phyloP scores from a whole-genome alignment of 2,888 invertebrate genomes.

The Sabatieria punctata region DNA sequence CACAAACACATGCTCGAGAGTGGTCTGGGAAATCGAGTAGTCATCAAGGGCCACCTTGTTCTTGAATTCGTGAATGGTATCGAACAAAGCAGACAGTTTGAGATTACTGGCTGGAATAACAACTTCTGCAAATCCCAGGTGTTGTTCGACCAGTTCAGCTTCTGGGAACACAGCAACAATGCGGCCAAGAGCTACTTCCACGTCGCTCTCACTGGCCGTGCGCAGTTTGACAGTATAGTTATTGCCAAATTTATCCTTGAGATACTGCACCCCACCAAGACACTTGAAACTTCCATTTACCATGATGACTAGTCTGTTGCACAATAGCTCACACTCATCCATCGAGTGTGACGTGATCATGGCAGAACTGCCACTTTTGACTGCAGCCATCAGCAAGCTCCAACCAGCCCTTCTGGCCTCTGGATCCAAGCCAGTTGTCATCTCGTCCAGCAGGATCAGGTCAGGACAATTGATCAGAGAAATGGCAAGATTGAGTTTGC shows the following conservation, averaged over 20 bases:
- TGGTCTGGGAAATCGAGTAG: slow-evolving; percentile 4
- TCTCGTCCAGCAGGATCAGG: slow-evolving; percentile 60
- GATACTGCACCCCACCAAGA: slow-evolving; percentile 12
- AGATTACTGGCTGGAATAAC: not conserved
- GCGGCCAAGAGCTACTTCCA: no score
- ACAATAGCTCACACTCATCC: slow-evolving; percentile 12
- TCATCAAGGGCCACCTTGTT: not conserved
- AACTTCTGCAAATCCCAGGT: not conserved
- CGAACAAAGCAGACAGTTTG: slow-evolving; percentile 1
- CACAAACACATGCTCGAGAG: slow-evolving; percentile 6
- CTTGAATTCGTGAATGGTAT: not conserved
- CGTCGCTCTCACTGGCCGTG: not conserved
- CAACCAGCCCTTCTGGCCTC: slow-evolving; percentile 44
- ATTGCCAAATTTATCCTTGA: slow-evolving; percentile 10
- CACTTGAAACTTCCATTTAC: slow-evolving; percentile 11
- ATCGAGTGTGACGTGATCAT: slow-evolving; percentile 6
- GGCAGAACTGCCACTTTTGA: not conserved
- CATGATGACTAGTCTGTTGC: slow-evolving; percentile 12
- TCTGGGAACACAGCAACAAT: no score
- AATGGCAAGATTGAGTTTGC: slow-evolving; percentile 59
- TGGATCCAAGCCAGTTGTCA: slow-evolving; percentile 10
- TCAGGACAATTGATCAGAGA: slow-evolving; percentile 72
- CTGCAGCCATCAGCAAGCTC: slow-evolving; percentile 17
- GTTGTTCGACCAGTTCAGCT: not conserved
- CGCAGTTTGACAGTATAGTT: slow-evolving; percentile 4